phyloP scores from a whole-genome alignment of 2,113 vertebrate genomes.

The Pteruthius melanotis region DNA sequence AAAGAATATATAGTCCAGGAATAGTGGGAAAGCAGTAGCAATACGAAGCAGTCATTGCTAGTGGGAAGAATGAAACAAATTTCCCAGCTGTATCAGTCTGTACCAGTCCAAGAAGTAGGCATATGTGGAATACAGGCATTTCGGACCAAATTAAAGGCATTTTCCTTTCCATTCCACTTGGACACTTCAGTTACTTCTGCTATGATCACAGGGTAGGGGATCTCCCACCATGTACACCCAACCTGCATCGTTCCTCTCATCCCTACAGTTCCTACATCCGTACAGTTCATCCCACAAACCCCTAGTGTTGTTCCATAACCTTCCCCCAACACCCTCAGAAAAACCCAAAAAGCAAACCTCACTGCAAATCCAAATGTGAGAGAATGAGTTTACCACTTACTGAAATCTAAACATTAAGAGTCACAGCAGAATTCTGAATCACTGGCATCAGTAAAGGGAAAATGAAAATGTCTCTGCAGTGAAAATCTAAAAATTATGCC shows the following conservation, averaged over 20 bases:
- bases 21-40: not conserved
- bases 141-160: not conserved
- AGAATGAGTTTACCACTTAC: not conserved
- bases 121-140: not conserved
- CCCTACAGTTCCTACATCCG: too few relatives aligned
- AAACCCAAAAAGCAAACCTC: not conserved
- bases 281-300: too few relatives aligned
- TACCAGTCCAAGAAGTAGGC: not conserved
- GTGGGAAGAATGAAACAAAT: not conserved
- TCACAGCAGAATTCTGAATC: not conserved
- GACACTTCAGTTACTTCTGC: not conserved
- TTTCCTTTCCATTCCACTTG: not conserved
- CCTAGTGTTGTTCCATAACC: accelerated
- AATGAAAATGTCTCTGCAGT: not conserved
- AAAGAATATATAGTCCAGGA: not conserved
- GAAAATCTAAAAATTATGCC: not conserved
- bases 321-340: not conserved
- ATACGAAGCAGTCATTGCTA: not conserved
- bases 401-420: not conserved
- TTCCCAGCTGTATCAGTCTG: not conserved
- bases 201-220: not conserved
- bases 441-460: not conserved
- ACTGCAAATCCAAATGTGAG: not conserved
- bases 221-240: not conserved
- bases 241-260: not conserved